Base-by-base conservation (phyloP, 1,140 invertebrate species). In the Euura saliciscinereae region DNA sequence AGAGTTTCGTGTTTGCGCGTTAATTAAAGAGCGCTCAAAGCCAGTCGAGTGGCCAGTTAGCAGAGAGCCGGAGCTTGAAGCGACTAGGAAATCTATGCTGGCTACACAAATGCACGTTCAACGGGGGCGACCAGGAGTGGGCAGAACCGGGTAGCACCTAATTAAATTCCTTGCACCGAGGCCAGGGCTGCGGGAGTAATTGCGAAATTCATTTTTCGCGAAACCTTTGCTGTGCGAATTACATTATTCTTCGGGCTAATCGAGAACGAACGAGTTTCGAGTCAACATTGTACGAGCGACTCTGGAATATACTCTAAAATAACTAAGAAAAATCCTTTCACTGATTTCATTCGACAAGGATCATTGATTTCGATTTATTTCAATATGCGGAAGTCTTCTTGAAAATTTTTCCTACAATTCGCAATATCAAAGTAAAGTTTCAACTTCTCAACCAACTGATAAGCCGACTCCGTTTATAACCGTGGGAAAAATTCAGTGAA, bases 21-120 rank as follows among this genome's bases (percentile, higher is more conserved):
- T 59, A 59, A 59, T 59, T 59, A 59, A 59, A 11, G 51, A 59
- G 51, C 51, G 51, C 51, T 59, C 51, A n/a, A 59, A 59, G 51
- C 51, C 5, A n/a, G 10, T 28, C 13, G 51, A 59, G 51, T 59
- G 51, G 51, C 51, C 51, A 6, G 51, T 59, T 59, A 59, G 51
- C 13, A 6, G 6, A 59, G 51, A n/a, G 51, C 51, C 51, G 51
- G 13, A n/a, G 51, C 13, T 59, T 59, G 51, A 59, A 59, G 51
- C 8, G 13, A n/a, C 51, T 59, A 59, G 51, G 13, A 59, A 59
- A 59, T 59, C 51, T 59, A 59, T 59, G 51, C 51, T n/a, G 13
- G 51, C 8, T 11, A n/a, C 51, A 59, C 3, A 3, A 59, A 59
- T 59, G 13, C 51, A 59, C 13, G 51, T 59, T n/a, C 51, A 59